A percentile compares a stretch with the other conserved stretches of the same genome.
Conservation (phyloP, 2,888 invertebrate species). For the Melieria omissa region DNA sequence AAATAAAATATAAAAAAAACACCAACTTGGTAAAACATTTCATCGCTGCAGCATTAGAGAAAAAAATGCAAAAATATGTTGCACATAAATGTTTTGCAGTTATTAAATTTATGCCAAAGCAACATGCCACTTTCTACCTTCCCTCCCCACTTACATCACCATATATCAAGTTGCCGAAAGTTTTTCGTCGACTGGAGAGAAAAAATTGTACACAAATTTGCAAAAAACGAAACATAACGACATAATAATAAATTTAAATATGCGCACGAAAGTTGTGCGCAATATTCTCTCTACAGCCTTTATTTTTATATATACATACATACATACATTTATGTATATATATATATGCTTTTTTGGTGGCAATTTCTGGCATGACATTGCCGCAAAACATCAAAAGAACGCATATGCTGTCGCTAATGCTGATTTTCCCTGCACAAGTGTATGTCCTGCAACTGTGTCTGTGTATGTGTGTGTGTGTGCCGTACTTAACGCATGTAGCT, state of each 20-base stretch:
- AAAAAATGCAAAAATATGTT: conserved; percentile 11
- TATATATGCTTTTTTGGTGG: not conserved
- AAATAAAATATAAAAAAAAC: too few relatives aligned
- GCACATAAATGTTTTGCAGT: conserved; percentile 17
- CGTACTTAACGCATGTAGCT: not conserved
- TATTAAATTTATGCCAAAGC: not conserved
- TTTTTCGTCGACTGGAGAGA: too few relatives aligned
- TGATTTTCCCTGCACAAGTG: too few relatives aligned
- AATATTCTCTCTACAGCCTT: too few relatives aligned
- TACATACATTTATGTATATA: not conserved
- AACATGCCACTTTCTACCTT: too few relatives aligned
- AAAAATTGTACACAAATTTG: too few relatives aligned
- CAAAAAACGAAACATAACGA: conserved; percentile 5
- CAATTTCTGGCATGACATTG: not conserved
- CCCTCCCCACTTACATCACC: too few relatives aligned
- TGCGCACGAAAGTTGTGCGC: not conserved
- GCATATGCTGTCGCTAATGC: too few relatives aligned
- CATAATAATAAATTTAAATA: conserved; percentile 32
- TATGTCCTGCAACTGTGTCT: too few relatives aligned
- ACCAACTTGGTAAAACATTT: too few relatives aligned
- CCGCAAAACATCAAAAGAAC: not conserved
- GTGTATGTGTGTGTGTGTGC: not conserved
- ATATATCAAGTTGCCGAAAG: too few relatives aligned
- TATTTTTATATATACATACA: not conserved
- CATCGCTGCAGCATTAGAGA: too few relatives aligned